Evolutionary conservation across 2,113 vertebrate species (phyloP), one percentile per base, ranked within the genome.

Genomic region (Brachyistius frenatus): DNA sequence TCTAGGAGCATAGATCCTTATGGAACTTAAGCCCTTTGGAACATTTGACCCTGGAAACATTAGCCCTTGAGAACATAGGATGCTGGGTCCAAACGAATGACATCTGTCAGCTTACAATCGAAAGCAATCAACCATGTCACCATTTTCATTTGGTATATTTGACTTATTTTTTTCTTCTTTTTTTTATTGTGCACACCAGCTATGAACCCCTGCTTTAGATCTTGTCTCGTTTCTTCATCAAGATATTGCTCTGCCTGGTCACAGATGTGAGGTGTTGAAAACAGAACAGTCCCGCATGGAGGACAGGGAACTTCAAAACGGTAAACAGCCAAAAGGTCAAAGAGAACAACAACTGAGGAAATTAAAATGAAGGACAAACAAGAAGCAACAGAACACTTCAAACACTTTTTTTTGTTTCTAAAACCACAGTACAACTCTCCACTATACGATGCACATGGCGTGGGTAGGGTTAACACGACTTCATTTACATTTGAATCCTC

Each of bases 371-470:
- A 78, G 74, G 54, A 71, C 72, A 83, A 84, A 85, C 33, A 66
- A 90, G 57, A 76, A 74, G 37, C 71, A 89, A 93, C 82, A 77
- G 52, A 91, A 81, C 86, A 91, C 67, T 33, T 79, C 31, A 85
- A 87, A 75, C 64, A 10, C 64, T 68, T 47, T 65, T 55, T 33
- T 53, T 60, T 66, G 23, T 66, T 78, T 56, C 63, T 49, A 62
- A 81, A 92, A 92, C 78, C 88, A 92, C 85, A 91, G 88, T 90
- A 93, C 86, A 86, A 93, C 88, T 93, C 89, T 94, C 93, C 91
- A 94, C 92, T 93, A 87, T 90, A 93, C 88, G 62, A 90, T 91
- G 89, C 93, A 93, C 91, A 92, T 93, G 90, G 90, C 65, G 85
- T 92, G 91, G 93, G 92, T 89, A 92, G 87, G 93, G 85, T 90